Evolutionary conservation across 2,797 vertebrate species (phyloP), one percentile per base, ranked within the genome.

Genomic region (Poecilia velifera): DNA sequence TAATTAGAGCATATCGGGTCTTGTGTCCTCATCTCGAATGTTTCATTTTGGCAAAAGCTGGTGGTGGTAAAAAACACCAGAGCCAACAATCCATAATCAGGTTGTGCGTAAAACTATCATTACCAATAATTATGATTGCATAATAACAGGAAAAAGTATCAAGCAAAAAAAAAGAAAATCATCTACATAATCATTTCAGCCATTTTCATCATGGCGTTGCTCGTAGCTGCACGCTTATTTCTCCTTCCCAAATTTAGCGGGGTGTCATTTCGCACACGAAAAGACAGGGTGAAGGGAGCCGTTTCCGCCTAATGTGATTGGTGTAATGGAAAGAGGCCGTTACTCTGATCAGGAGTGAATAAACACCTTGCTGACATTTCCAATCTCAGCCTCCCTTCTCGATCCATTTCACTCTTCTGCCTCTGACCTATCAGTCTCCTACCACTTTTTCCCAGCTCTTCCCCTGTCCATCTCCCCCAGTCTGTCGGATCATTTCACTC

Each of bases 341-440:
- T 90, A 87, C 76, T 88, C 86, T 92, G 89, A 90, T 92, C 90
- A 85, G 86, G 88, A 86, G 66, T 84, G 83, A 87, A 89, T 87
- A 90, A 88, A 86, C 85, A 81, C 73, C 80, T 77, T n/a, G 31
- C 81, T 91, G 91, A 90, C 92, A 94, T 91, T 92, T 91, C 84
- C 87, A 89, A 85, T 89, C 88, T 82, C 73, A 20, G 5, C 62
- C 62, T 72, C 79, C 55, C 83, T 76, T 79, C 82, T 84, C 86
- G 9, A 79, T 77, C 80, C 82, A 84, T 85, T 85, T 88, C 86
- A 89, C 85, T 90, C 70, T 36, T 79, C 86, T 62, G 76, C 89
- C 87, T 89, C 73, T 28, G 14, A 76, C 84, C 82, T 78, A 83
- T 87, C 90, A 89, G 83, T 83, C 87, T 83, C 74, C 28, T 78